Evolutionary conservation across 37 sponge, comb jelly and placozoan species (phyloP).

Genomic region (Beroe ovata): DNA sequence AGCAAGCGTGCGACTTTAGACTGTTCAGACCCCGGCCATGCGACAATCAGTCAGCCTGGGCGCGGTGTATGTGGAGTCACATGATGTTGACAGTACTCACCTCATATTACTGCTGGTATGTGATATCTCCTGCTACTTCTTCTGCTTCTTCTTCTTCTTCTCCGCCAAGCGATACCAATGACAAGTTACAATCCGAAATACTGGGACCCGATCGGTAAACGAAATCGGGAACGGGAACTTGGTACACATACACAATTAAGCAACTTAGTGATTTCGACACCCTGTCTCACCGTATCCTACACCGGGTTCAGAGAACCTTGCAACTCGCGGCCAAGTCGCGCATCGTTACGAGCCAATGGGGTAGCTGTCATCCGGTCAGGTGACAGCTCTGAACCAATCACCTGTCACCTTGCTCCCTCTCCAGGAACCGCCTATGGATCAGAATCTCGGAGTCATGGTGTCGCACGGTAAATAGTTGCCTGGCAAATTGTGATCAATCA

Average conservation of each 20-base stretch:
- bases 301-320: not conserved
- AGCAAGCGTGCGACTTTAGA: no score
- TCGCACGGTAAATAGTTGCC: slow-evolving; percentile 36
- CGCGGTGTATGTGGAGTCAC: no score
- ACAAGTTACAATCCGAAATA: slow-evolving; percentile 22
- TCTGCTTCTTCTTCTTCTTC: not conserved
- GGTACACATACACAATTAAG: slow-evolving; percentile 16
- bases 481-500: slow-evolving; percentile 48
- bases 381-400: not conserved
- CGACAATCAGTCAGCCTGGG: no score
- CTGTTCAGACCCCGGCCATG: no score
- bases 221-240: slow-evolving; percentile 53
- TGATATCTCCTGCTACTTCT: not conserved
- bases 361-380: not conserved
- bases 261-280: slow-evolving; percentile 55
- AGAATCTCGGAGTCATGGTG: slow-evolving; percentile 20
- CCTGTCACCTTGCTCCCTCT: not conserved
- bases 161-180: not conserved
- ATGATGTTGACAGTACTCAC: no score
- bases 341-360: not conserved
- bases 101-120: not conserved
- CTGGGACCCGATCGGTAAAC: slow-evolving; percentile 36
- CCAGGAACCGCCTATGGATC: slow-evolving; percentile 58
- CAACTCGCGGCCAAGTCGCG: not conserved
- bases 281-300: slow-evolving; percentile 19